Evolutionary conservation across 2,888 invertebrate species (phyloP).

Genomic region (Acronicta psi): DNA sequence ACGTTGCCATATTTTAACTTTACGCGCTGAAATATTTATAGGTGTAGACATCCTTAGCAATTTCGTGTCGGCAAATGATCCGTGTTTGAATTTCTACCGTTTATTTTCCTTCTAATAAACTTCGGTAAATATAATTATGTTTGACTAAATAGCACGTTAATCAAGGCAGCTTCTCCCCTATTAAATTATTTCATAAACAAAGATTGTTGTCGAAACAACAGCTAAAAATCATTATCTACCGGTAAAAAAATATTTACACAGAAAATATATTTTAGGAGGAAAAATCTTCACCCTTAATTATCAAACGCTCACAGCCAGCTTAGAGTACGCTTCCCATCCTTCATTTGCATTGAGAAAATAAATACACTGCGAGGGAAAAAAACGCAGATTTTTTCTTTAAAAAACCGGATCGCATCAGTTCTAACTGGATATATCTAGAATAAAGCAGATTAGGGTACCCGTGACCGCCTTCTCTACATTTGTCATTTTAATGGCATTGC

Average conservation of each 20-base stretch:
- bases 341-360: constrained; percentile 34
- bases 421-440: constrained; percentile 23
- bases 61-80: background rate
- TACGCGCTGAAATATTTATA: constrained; percentile 13
- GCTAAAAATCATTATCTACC: constrained; percentile 4
- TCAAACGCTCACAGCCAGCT: constrained; percentile 24
- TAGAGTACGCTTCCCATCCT: constrained; percentile 22
- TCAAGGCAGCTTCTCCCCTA: constrained; percentile 21
- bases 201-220: constrained; percentile 25
- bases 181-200: constrained; percentile 31
- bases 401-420: constrained; percentile 2
- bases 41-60: background rate
- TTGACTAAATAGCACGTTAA: constrained; percentile 33
- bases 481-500: constrained; percentile 68
- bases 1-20: constrained; percentile 20
- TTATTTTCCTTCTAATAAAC: constrained; percentile 13
- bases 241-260: constrained; percentile 9
- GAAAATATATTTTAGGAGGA: constrained; percentile 13
- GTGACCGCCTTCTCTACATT: constrained; percentile 62
- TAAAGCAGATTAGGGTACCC: constrained; percentile 62
- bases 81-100: constrained; percentile 1
- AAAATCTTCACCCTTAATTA: constrained; percentile 35
- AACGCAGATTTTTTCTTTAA: constrained; percentile 10
- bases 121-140: constrained; percentile 25
- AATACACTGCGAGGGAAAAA: constrained; percentile 5